These are phyloP conservation scores for Caenorhabditis macrosperma DNA, from an alignment of 2,888 invertebrate genomes.

Conservation along the genomic window DNA sequence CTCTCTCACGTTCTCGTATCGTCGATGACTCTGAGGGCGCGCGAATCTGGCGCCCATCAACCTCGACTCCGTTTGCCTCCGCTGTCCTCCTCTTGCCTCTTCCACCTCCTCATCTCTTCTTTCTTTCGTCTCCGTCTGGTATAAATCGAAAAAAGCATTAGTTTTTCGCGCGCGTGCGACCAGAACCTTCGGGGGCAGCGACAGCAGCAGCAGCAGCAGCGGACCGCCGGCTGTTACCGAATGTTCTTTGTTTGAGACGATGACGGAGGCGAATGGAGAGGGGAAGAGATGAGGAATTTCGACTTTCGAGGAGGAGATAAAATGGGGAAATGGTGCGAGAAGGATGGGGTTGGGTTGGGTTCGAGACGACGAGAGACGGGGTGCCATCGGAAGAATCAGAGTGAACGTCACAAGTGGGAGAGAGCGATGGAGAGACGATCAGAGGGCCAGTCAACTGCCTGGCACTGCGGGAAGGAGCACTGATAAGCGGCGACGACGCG, in stretches of 20 bases:
- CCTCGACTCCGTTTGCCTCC: constrained; percentile 13
- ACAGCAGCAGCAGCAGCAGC: constrained; percentile 11
- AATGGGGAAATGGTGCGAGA: constrained; percentile 21
- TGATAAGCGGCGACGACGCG: constrained; percentile 41
- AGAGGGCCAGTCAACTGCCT: constrained; percentile 48
- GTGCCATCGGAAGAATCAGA: constrained; percentile 19
- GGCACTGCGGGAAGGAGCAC: constrained; percentile 53
- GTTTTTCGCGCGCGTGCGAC: constrained; percentile 44
- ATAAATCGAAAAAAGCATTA: constrained; percentile 43
- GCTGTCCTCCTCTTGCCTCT: neutral
- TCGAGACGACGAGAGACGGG: constrained; percentile 3
- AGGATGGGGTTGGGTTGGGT: neutral
- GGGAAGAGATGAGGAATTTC: constrained; percentile 1
- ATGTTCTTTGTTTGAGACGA: constrained; percentile 52
- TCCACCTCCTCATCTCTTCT: constrained; percentile 8
- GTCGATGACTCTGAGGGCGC: constrained; percentile 9
- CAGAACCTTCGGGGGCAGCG: constrained; percentile 39
- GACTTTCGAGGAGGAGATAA: neutral
- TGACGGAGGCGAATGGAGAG: neutral
- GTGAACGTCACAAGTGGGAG: constrained; percentile 8
- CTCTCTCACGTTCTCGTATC: neutral
- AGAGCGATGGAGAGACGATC: constrained; percentile 30
- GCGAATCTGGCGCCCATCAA: constrained; percentile 56
- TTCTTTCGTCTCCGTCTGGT: constrained; percentile 21
- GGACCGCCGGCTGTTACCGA: constrained; percentile 50